Evolutionary conservation across 2,888 invertebrate species (phyloP).

Genomic region (Schizotus pectinicornis): DNA sequence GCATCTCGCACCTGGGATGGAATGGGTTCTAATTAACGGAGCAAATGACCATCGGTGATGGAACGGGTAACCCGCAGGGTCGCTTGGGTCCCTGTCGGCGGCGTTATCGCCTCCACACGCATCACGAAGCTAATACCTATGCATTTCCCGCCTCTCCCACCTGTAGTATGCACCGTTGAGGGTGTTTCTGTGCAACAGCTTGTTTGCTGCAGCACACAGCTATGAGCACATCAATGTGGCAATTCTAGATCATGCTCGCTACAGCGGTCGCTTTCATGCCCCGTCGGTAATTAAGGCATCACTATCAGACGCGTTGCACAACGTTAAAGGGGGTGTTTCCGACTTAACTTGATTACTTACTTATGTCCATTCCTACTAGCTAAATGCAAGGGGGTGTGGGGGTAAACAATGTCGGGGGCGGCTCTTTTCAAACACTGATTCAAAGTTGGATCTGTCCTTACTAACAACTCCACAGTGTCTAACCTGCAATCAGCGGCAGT

Average conservation of each 20-base stretch:
- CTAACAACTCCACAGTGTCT: slow-evolving; percentile 86
- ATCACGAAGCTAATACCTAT: slow-evolving; percentile 40
- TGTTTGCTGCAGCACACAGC: slow-evolving; percentile 53
- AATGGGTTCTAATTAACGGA: slow-evolving; percentile 38
- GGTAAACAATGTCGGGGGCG: slow-evolving; percentile 62
- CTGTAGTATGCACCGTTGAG: slow-evolving; percentile 31
- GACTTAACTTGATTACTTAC: slow-evolving; percentile 62
- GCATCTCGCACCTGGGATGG: slow-evolving; percentile 18
- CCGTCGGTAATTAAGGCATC: slow-evolving; percentile 40
- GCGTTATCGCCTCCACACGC: slow-evolving; percentile 27
- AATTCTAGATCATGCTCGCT: slow-evolving; percentile 47
- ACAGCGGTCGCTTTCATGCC: slow-evolving; percentile 44
- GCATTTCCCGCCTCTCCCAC: slow-evolving; percentile 21
- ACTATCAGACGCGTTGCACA: slow-evolving; percentile 30
- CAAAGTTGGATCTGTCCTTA: slow-evolving; percentile 83
- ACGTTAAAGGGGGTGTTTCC: slow-evolving; percentile 1
- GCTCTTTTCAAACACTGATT: slow-evolving; percentile 73
- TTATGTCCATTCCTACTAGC: slow-evolving; percentile 93
- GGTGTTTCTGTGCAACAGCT: slow-evolving; percentile 55
- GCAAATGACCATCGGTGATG: slow-evolving; percentile 42
- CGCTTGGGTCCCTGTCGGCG: not conserved
- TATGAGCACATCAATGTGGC: slow-evolving; percentile 46
- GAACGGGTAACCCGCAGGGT: slow-evolving; percentile 14
- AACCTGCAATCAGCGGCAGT: slow-evolving; percentile 61
- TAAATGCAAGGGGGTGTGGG: slow-evolving; percentile 88